Evolutionary conservation across 1,140 invertebrate species (phyloP), one percentile per base, ranked within the genome.

Genomic region (Lysiphlebus fabarum): DNA sequence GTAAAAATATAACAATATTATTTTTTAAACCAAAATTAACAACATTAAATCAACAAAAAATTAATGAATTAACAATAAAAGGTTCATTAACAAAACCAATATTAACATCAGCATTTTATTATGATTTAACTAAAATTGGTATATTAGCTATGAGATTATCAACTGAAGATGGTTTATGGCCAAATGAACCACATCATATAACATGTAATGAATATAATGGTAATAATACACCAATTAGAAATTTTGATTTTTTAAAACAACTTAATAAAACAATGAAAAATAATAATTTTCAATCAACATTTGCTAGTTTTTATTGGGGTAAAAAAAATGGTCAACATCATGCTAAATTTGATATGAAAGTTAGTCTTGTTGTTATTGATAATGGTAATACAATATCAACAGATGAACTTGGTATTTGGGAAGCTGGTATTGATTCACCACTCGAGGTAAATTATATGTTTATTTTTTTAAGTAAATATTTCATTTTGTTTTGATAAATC

Each of bases 91-190:
- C 58, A 0, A 67, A 68, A 44, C 76, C 77, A 0, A 36, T 70
- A 5, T 57, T 80, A 9, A 61, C 86, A 4, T 87, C 91, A 6
- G 87, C 89, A 0, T 94, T 95, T 72, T 93, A 93, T 71, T 95
- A 92, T 75, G 93, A 96, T 72, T 70, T 95, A 17, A 84, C 87
- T 7, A 72, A 89, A 33, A 75, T 87, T 48, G 86, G 88, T 8
- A 85, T 93, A 55, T 70, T 86, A n/a, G 84, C 90, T 1, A 85
- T 90, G 66, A 90, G 86, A 86, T 87, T 80, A 79, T 80, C 80
- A 62, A 58, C 85, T 63, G 83, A 86, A 58, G 80, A 82, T 55
- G 86, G 85, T 17, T 83, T 83, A 58, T 90, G 90, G 88, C 85
- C 85, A 53, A 81, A 81, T 60, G 83, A 87, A 64, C 85, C 87